Conservation (phyloP, 2,113 vertebrate genomes). For the Machaerirhynchus nigripectus region DNA sequence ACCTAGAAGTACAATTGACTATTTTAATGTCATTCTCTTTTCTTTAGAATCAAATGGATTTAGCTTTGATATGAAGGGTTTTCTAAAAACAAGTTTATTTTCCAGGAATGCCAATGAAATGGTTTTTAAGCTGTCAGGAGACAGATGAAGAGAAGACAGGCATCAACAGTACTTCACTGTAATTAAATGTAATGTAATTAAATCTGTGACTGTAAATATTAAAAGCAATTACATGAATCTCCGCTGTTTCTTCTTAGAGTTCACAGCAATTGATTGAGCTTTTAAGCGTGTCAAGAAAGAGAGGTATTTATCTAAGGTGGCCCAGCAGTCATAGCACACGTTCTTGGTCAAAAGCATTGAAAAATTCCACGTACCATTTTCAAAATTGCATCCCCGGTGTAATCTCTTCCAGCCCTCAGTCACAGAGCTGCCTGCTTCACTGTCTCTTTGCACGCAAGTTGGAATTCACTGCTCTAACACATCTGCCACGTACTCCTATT, state of each 20-base stretch:
- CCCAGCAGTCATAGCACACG: fast-evolving
- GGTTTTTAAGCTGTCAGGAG: neutral
- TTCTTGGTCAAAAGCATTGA: neutral
- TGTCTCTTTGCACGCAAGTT: neutral
- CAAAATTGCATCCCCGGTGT: neutral
- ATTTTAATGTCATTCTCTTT: neutral
- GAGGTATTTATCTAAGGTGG: neutral
- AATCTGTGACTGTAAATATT: neutral
- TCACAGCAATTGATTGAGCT: neutral
- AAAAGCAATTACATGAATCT: neutral
- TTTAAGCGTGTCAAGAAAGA: neutral
- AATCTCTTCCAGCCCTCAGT: neutral
- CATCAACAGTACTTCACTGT: neutral
- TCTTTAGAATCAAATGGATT: neutral
- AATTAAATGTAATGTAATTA: neutral
- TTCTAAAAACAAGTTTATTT: neutral
- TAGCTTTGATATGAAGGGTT: neutral
- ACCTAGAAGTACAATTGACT: neutral
- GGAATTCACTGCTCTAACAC: neutral
- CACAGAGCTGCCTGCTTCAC: neutral
- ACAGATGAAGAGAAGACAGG: neutral
- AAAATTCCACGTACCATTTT: neutral
- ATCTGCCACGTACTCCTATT: neutral
- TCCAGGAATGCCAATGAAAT: neutral
- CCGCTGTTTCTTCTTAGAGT: neutral